Conservation (phyloP, 30 jellyfish, hydroid and myxozoan species). For the Hydra vulgaris region DNA sequence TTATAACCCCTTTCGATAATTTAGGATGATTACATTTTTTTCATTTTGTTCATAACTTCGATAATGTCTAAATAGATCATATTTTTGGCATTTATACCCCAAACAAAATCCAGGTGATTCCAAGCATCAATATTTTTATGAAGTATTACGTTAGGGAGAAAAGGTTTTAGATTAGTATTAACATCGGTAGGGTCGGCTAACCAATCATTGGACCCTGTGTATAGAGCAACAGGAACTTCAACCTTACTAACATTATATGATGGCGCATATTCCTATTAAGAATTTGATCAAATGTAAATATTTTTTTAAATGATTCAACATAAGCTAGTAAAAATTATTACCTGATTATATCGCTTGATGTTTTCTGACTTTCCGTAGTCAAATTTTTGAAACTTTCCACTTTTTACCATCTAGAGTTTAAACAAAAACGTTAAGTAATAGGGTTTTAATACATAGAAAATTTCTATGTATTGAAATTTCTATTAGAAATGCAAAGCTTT, state of each 20-base stretch:
- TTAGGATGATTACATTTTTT: too few relatives aligned
- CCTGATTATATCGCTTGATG: conserved; percentile 65
- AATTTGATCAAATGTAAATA: too few relatives aligned
- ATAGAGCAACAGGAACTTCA: conserved; percentile 63
- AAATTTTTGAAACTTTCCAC: conserved; percentile 62
- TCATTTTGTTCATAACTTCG: neutral
- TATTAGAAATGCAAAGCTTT: too few relatives aligned
- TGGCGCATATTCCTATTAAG: conserved; percentile 56
- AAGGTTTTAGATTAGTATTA: conserved; percentile 28
- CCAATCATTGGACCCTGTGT: conserved; percentile 71
- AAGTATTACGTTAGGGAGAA: conserved; percentile 26
- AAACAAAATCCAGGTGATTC: conserved; percentile 83
- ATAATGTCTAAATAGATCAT: conserved; percentile 50
- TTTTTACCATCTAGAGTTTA: conserved; percentile 47
- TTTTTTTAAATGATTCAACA: too few relatives aligned
- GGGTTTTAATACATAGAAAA: too few relatives aligned
- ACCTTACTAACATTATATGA: conserved; percentile 33
- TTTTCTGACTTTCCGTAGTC: conserved; percentile 80
- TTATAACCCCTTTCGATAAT: too few relatives aligned
- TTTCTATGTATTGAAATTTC: too few relatives aligned
- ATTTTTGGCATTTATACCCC: conserved; percentile 73
- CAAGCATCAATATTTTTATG: conserved; percentile 40
- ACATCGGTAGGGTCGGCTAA: conserved; percentile 86
- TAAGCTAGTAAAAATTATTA: neutral
- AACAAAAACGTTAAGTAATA: neutral